These are phyloP conservation scores for Pardosa pseudoannulata DNA, from an alignment of 2,888 invertebrate genomes.

Conservation along the genomic window DNA sequence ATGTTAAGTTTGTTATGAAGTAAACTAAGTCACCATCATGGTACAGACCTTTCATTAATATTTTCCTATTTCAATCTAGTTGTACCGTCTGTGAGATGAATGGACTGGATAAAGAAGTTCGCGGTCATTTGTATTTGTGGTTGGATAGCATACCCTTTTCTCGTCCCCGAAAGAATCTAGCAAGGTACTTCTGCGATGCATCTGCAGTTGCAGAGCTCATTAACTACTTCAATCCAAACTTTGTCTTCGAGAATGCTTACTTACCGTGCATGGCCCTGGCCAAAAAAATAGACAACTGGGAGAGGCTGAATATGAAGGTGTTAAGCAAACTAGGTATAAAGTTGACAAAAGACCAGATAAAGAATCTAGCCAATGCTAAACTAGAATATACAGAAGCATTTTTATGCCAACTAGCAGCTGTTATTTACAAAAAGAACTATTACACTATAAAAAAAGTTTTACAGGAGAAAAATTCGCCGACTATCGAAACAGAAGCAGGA, in stretches of 20 bases:
- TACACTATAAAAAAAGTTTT: slow-evolving; percentile 14
- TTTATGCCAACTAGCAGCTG: slow-evolving; percentile 15
- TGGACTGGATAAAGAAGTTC: background rate
- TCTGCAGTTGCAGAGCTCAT: slow-evolving; percentile 24
- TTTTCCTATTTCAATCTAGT: no score
- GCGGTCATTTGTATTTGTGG: slow-evolving; percentile 35
- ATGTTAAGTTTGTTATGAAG: no score
- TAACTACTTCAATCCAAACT: slow-evolving; percentile 43
- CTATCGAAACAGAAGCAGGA: background rate
- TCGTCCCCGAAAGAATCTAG: slow-evolving; percentile 2
- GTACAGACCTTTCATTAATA: no score
- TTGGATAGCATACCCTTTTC: slow-evolving; percentile 36
- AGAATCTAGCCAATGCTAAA: slow-evolving; percentile 27
- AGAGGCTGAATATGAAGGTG: slow-evolving; percentile 35
- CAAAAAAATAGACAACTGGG: slow-evolving; percentile 50
- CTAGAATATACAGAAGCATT: slow-evolving; percentile 25
- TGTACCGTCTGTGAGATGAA: slow-evolving; percentile 2
- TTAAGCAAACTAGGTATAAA: slow-evolving; percentile 14
- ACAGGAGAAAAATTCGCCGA: background rate
- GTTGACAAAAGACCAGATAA: slow-evolving; percentile 10
- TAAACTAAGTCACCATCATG: no score
- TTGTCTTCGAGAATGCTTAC: slow-evolving; percentile 38
- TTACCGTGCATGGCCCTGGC: slow-evolving; percentile 34
- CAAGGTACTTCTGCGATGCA: slow-evolving; percentile 39
- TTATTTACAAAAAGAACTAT: slow-evolving; percentile 13